Percentiles rank a stretch among this genome's conserved stretches.
These are phyloP conservation scores for Calephelis virginiensis DNA, from an alignment of 1,140 invertebrate genomes.

Conservation along the genomic window DNA sequence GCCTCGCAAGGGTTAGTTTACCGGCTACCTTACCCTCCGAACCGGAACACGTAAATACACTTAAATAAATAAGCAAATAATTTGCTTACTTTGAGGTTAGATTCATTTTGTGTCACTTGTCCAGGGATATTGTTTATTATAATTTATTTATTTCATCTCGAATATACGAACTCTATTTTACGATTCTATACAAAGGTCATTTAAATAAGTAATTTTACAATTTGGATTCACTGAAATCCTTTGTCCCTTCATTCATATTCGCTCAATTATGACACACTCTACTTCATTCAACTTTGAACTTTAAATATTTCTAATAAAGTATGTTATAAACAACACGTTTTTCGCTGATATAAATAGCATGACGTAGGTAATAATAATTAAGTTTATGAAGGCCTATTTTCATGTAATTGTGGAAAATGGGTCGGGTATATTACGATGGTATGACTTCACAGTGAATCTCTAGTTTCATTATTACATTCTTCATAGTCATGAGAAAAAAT, in stretches of 20 bases:
- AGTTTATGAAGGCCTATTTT: constrained; percentile 17
- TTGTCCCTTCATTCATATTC: neutral
- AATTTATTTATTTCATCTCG: too few species aligned
- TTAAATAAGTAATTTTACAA: too few species aligned
- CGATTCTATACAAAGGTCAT: too few species aligned
- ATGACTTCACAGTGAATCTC: neutral
- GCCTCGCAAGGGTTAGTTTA: too few species aligned
- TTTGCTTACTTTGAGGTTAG: too few species aligned
- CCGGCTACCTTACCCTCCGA: too few species aligned
- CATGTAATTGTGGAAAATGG: constrained; percentile 6
- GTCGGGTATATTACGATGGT: constrained; percentile 2
- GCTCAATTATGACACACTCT: constrained; percentile 2
- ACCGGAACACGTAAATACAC: too few species aligned
- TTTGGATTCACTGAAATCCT: neutral
- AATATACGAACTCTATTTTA: too few species aligned
- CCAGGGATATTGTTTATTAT: too few species aligned
- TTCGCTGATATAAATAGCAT: constrained; percentile 2
- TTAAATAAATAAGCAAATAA: too few species aligned
- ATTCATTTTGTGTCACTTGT: too few species aligned
- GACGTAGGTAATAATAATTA: constrained; percentile 16
- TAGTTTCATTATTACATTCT: constrained; percentile 11
- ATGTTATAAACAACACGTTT: neutral
- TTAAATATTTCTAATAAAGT: neutral
- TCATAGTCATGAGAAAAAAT: neutral
- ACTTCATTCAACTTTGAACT: neutral